These are phyloP conservation scores for Venustaconcha ellipsiformis DNA, from an alignment of 1,140 invertebrate genomes.

Conservation along the genomic window DNA sequence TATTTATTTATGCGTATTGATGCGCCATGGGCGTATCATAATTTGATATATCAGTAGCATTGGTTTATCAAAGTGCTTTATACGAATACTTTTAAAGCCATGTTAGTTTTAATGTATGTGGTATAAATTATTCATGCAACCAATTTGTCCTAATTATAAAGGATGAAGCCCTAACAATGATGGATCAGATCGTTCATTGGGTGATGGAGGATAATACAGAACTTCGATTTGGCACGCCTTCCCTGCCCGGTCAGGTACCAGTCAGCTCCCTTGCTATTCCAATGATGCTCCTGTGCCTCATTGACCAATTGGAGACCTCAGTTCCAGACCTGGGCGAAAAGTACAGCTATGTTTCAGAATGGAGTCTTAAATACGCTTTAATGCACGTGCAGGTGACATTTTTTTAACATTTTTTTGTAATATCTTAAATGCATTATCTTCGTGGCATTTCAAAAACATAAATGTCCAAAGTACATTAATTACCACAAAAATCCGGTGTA, in stretches of 20 bases:
- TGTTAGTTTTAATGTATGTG: no score
- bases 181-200: constrained; percentile 55
- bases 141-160: constrained; percentile 5
- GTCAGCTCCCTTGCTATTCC: constrained; percentile 49
- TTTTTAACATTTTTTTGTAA: no score
- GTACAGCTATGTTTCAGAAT: constrained; percentile 40
- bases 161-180: constrained; percentile 50
- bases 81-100: no score
- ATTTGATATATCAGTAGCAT: no score
- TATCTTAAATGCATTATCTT: no score
- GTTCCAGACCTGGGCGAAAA: constrained; percentile 28
- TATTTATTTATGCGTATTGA: no score
- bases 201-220: constrained; percentile 42
- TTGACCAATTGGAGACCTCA: constrained; percentile 47
- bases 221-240: constrained; percentile 23
- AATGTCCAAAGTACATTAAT: no score
- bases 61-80: no score
- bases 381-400: constrained; percentile 50
- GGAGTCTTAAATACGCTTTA: constrained; percentile 42
- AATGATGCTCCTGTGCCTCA: constrained; percentile 57
- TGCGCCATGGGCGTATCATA: no score
- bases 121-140: no score
- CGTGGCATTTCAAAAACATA: no score
- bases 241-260: constrained; percentile 33
- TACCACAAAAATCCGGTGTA: no score